These are phyloP conservation scores for Centroberyx gerrardi DNA, from an alignment of 2,797 vertebrate species.

Conservation along the genomic window DNA sequence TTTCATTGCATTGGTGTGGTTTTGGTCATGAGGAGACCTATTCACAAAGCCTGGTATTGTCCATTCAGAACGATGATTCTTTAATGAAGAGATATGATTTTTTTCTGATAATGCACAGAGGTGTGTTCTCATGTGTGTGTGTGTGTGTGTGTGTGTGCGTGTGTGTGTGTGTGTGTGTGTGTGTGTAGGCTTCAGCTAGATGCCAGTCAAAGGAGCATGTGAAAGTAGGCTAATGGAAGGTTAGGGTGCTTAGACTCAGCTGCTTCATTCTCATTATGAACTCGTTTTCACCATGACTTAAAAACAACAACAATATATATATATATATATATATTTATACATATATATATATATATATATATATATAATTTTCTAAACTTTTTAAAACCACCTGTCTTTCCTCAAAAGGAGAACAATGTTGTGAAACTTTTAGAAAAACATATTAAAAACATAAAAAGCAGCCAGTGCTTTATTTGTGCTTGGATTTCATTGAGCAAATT, in stretches of 20 bases:
- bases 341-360: no score
- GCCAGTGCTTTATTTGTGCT: neutral
- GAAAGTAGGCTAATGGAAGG: constrained; percentile 64
- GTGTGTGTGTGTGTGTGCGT: constrained; percentile 9
- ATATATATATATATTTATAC: no score
- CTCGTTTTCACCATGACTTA: constrained; percentile 18
- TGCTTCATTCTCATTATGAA: constrained; percentile 21
- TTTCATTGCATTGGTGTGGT: constrained; percentile 66
- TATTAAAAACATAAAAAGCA: no score
- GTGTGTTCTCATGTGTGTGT: constrained; percentile 7
- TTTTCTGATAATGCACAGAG: constrained; percentile 60
- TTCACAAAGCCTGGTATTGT: constrained; percentile 74
- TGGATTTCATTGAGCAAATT: no score
- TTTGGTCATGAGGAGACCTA: constrained; percentile 71
- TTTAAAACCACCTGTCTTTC: neutral
- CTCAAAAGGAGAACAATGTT: neutral
- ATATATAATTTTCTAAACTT: no score
- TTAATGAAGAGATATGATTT: constrained; percentile 83
- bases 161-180: constrained; percentile 15
- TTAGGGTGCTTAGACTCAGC: constrained; percentile 11
- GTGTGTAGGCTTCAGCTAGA: neutral
- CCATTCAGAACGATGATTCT: constrained; percentile 80
- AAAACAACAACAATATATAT: constrained; percentile 8
- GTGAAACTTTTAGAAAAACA: neutral
- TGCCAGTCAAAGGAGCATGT: constrained; percentile 45